These are phyloP conservation scores for Antrozous pallidus DNA, from an alignment of 2,797 vertebrate genomes.

Conservation along the genomic window DNA sequence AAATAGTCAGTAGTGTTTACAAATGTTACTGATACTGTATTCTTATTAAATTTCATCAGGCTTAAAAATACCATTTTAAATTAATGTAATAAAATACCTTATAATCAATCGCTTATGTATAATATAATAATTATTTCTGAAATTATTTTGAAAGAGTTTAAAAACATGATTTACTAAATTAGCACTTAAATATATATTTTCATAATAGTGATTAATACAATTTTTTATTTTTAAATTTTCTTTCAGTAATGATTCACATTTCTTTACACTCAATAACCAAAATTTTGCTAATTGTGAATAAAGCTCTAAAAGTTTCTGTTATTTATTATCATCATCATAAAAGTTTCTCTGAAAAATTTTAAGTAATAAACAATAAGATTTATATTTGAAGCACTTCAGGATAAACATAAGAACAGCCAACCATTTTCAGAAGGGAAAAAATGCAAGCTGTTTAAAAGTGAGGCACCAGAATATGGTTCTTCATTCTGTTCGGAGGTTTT, in stretches of 20 bases:
- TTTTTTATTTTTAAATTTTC: not conserved
- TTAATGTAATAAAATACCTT: not conserved
- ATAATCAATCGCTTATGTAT: not conserved
- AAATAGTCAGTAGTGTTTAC: not conserved
- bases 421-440: not conserved
- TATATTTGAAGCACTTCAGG: not conserved
- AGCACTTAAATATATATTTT: not conserved
- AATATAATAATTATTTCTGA: not conserved
- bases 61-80: constrained; percentile 21
- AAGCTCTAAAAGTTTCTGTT: not conserved
- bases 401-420: not conserved
- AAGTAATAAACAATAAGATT: not conserved
- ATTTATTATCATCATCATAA: not conserved
- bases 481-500: not conserved
- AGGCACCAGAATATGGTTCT: not conserved
- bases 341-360: not conserved
- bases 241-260: constrained; percentile 23
- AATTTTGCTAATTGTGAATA: not conserved
- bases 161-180: not conserved
- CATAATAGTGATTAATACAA: not conserved
- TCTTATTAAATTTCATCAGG: not conserved
- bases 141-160: constrained; percentile 21
- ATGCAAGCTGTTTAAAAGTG: not conserved
- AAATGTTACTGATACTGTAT: not conserved
- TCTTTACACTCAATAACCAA: not conserved